Base-by-base conservation (phyloP, 2,113 vertebrate species). In the Festucalex cinctus region DNA sequence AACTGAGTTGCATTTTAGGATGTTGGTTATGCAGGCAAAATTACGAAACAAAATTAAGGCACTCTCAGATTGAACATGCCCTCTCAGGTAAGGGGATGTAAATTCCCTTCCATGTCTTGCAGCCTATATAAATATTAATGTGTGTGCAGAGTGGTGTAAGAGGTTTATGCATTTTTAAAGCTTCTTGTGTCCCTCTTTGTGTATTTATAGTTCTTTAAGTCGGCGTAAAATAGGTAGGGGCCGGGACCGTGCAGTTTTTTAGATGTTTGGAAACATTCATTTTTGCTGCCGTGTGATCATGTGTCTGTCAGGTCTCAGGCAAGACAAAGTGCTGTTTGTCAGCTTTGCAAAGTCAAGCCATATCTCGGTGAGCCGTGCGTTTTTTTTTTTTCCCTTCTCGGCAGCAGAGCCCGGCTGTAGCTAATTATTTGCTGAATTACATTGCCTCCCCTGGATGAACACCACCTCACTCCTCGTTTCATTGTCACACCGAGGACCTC, bases 121-220 rank as follows among this genome's bases (percentile, higher is more conserved):
- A 74, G 67, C 67, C 63, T 68, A 66, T 69, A 88, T 90, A 81
- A 90, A 91, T 91, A 90, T 90, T 89, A 80, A 90, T 86, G 79
- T 63, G 10, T 46, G 14, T 61, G 28, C 53, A 41, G 74, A 78
- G 73, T 72, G 77, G 70, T 71, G 89, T 75, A 84, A 88, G 64
- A 87, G 88, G 83, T 81, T 87, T 80, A 87, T 90, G 78, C 68
- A 90, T 91, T 84, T 89, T 89, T 90, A 83, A 89, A 75, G 20
- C 68, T 73, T 62, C 37, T 46, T 17, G 20, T 78, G 76, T 71
- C 48, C 60, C 22, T 69, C 69, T 66, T 65, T 64, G 26, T 48
- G 65, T 63, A 44, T 82, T 80, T 73, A 75, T 79, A 32, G 41
- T 48, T 75, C 37, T 67, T 49, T 68, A 62, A 36, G 63, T 77